Conservation (phyloP, 2,113 vertebrate species). For the Nycticryphes semicollaris region DNA sequence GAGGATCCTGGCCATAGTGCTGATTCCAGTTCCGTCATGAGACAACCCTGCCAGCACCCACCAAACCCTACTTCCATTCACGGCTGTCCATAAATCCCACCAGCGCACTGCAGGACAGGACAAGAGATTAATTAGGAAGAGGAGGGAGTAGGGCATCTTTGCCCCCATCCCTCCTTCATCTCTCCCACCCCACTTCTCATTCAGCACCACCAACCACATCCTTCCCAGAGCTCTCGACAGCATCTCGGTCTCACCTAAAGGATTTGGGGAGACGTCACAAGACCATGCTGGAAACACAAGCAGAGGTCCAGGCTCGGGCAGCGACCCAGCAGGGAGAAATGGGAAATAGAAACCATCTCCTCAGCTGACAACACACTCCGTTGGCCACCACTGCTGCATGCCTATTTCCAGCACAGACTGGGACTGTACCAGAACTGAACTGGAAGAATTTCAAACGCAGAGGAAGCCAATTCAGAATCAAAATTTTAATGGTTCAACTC, state of each 20-base stretch:
- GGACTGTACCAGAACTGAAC: background rate
- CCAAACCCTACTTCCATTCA: accelerated
- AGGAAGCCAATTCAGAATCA: background rate
- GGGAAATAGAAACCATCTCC: background rate
- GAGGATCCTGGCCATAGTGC: background rate
- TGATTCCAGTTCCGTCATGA: background rate
- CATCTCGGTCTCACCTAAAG: background rate
- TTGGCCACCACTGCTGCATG: background rate
- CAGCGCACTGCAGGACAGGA: background rate
- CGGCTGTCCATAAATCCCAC: background rate
- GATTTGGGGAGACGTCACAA: background rate
- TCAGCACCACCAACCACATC: background rate
- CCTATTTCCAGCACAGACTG: background rate
- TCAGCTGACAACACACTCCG: background rate
- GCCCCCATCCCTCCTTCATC: background rate
- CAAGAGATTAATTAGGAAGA: background rate
- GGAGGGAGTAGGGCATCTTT: background rate
- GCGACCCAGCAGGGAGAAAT: background rate
- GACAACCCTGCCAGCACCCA: background rate
- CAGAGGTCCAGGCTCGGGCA: background rate
- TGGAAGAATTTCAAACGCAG: constrained; percentile 37
- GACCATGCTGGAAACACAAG: background rate
- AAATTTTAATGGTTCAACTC: constrained; percentile 17
- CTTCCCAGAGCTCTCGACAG: background rate
- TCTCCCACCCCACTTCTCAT: background rate